Conservation (phyloP, 2,797 vertebrate species). For the Pseudocheirus occidentalis region DNA sequence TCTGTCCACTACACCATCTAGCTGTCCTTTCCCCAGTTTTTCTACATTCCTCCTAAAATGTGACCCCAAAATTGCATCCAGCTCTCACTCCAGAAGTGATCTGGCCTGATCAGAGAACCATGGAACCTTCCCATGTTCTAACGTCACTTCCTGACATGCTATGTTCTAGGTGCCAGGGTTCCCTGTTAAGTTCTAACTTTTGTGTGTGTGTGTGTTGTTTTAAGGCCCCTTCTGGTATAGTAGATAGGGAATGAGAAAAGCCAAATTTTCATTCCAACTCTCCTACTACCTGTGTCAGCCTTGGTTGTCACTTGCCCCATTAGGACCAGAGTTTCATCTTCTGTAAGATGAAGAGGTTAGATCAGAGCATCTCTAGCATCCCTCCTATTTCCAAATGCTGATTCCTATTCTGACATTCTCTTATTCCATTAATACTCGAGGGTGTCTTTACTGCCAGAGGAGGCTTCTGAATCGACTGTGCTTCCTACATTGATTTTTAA, state of each 20-base stretch:
- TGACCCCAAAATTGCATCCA: background rate
- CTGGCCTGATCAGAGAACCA: background rate
- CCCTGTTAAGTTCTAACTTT: background rate
- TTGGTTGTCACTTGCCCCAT: background rate
- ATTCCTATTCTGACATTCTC: background rate
- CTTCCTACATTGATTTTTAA: background rate
- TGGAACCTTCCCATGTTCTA: background rate
- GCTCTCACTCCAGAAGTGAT: background rate
- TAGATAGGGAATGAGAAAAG: background rate
- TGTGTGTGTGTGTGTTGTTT: background rate
- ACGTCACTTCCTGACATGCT: background rate
- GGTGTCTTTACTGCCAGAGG: background rate
- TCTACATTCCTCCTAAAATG: background rate
- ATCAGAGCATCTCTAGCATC: background rate
- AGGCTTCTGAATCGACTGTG: background rate
- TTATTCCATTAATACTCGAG: background rate
- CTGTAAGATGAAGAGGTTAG: background rate
- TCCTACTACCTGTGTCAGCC: background rate
- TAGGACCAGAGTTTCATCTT: background rate
- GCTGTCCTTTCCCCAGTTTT: background rate
- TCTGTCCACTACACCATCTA: fast-evolving
- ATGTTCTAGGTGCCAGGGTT: background rate
- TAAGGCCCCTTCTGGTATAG: background rate
- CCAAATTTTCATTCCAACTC: background rate
- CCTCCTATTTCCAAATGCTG: background rate